A percentile compares a stretch with the other conserved stretches of the same genome.
These are phyloP conservation scores for Urocitellus parryii DNA, from an alignment of 2,113 vertebrate species.

Conservation along the genomic window DNA sequence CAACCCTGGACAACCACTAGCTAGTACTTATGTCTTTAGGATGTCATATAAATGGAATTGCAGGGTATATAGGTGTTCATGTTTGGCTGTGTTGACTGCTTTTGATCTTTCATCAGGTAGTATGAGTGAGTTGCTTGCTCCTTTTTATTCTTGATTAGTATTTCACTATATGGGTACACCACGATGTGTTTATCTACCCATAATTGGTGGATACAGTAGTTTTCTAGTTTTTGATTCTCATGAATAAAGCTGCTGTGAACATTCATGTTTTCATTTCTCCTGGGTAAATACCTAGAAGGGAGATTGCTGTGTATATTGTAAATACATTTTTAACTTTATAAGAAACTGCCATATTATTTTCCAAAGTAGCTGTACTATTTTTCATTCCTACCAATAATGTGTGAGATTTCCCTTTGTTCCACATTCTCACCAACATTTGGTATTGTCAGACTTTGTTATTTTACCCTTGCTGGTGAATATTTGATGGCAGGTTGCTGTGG, in stretches of 20 bases:
- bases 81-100: not conserved
- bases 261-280: constrained; percentile 29
- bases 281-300: not conserved
- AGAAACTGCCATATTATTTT: constrained; percentile 33
- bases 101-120: not conserved
- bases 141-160: not conserved
- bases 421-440: not conserved
- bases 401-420: not conserved
- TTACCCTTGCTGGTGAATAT: not conserved
- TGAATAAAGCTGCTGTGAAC: not conserved
- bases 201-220: not conserved
- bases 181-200: not conserved
- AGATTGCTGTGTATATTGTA: not conserved
- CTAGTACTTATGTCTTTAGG: not conserved
- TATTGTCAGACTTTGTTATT: not conserved
- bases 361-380: not conserved
- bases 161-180: not conserved
- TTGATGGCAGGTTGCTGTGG: not conserved
- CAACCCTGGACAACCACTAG: not conserved
- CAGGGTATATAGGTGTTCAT: not conserved
- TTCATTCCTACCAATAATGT: not conserved
- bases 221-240: constrained; percentile 7
- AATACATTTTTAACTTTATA: not conserved
- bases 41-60: not conserved
- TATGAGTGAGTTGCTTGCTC: not conserved